A percentile compares a stretch with the other conserved stretches of the same genome.
Conservation (phyloP, 1,140 invertebrate species). For the Hyphantria cunea region DNA sequence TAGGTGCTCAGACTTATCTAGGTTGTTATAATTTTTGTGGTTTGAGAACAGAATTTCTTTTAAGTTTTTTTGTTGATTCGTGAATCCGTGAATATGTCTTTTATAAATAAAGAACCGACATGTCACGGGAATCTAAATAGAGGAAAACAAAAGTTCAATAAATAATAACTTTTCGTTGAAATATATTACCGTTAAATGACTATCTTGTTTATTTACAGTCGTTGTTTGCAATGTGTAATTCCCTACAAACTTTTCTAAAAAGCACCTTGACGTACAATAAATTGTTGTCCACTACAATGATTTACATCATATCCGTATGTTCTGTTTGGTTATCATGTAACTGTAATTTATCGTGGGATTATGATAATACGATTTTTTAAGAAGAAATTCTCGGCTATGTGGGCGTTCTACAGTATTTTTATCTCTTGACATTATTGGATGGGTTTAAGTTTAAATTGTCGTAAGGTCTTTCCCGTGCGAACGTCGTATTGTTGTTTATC, state of each 20-base stretch:
- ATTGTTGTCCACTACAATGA: slow-evolving; percentile 16
- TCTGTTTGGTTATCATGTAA: slow-evolving; percentile 24
- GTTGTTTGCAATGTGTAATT: not conserved
- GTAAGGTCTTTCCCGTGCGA: not conserved
- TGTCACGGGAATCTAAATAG: no score
- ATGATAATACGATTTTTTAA: slow-evolving; percentile 25
- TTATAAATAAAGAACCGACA: no score
- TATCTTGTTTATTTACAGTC: no score
- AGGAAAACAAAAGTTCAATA: no score
- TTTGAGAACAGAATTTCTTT: no score
- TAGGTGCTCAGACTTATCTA: no score
- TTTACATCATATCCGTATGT: slow-evolving; percentile 9
- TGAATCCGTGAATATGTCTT: no score
- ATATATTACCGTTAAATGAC: no score
- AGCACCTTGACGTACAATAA: slow-evolving; percentile 5
- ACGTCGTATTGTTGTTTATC: slow-evolving; percentile 1
- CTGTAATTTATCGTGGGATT: slow-evolving; percentile 31
- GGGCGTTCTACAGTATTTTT: slow-evolving; percentile 12
- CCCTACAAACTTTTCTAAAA: slow-evolving; percentile 7
- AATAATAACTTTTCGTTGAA: no score
- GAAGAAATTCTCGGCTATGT: slow-evolving; percentile 13
- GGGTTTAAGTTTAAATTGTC: slow-evolving; percentile 11
- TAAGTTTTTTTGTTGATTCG: no score
- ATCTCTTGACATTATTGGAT: slow-evolving; percentile 15
- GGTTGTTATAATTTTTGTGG: no score